Percentiles rank a stretch among this genome's conserved stretches.
These are phyloP conservation scores for Agriopis leucophaearia DNA, from an alignment of 2,888 invertebrate species.

Conservation along the genomic window DNA sequence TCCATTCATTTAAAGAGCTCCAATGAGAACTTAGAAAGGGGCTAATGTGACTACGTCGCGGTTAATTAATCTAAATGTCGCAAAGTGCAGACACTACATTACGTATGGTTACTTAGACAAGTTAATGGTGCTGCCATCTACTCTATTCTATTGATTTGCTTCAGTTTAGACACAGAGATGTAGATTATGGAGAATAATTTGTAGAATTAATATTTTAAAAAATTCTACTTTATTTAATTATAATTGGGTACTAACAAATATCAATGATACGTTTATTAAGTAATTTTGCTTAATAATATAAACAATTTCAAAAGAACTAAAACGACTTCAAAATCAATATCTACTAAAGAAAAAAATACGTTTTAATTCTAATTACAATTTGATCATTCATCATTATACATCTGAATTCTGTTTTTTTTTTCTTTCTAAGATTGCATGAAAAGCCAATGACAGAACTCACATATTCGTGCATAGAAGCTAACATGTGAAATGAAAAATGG, in stretches of 20 bases:
- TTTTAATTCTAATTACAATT: no score
- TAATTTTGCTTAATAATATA: no score
- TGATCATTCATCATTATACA: no score
- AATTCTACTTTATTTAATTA: no score
- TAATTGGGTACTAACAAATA: no score
- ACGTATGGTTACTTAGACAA: slow-evolving; percentile 37
- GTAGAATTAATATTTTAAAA: no score
- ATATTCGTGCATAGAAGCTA: background rate
- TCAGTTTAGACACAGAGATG: background rate
- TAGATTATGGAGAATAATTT: no score
- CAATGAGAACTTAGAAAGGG: slow-evolving; percentile 35
- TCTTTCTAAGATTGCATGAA: background rate
- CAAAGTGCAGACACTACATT: slow-evolving; percentile 34
- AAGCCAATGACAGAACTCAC: background rate
- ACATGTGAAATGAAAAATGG: background rate
- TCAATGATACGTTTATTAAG: no score
- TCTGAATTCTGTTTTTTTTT: no score
- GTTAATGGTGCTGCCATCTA: slow-evolving; percentile 29
- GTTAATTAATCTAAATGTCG: slow-evolving; percentile 42
- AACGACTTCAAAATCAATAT: no score
- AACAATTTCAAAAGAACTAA: no score
- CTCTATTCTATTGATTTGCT: slow-evolving; percentile 19
- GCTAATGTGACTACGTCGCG: slow-evolving; percentile 40
- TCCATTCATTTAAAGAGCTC: slow-evolving; percentile 25
- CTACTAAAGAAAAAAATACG: no score